Percentiles rank a stretch among this genome's conserved stretches.
Evolutionary conservation across 2,113 vertebrate genomes (phyloP).

Genomic region (Cinclus cinclus): DNA sequence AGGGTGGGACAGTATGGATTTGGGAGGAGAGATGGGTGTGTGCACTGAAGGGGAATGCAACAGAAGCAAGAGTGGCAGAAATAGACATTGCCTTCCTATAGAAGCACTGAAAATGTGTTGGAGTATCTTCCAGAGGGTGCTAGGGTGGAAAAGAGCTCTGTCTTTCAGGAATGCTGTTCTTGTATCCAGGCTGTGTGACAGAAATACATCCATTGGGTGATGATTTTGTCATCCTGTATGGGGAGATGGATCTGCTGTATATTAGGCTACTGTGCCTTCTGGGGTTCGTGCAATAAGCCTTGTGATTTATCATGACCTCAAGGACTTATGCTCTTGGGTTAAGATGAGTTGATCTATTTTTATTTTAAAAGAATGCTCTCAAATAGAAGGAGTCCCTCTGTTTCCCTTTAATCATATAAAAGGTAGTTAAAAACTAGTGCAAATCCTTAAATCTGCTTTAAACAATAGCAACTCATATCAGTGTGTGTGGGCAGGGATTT

Average conservation of each 20-base stretch:
- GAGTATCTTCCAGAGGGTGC: not conserved
- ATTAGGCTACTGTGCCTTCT: not conserved
- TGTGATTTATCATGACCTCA: conserved; percentile 23
- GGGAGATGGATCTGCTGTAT: not conserved
- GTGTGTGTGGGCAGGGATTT: conserved; percentile 55
- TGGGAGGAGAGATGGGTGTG: not conserved
- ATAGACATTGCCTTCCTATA: not conserved
- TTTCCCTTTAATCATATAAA: conserved; percentile 43
- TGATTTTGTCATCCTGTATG: not conserved
- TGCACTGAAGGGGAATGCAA: not conserved
- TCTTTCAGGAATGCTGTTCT: not conserved
- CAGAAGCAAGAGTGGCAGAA: not conserved
- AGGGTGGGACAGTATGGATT: not conserved
- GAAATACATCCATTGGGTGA: not conserved
- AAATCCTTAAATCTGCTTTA: conserved; percentile 65
- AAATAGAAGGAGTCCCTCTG: not conserved
- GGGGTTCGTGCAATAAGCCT: not conserved
- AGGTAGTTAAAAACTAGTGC: conserved; percentile 37
- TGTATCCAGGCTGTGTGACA: not conserved
- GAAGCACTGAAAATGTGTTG: not conserved
- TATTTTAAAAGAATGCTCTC: not conserved
- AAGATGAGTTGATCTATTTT: conserved; percentile 46
- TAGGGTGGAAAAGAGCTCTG: not conserved
- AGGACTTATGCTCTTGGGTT: not conserved
- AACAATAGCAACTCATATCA: conserved; percentile 43